Conservation (phyloP, 2,888 invertebrate species). For the Diloba caeruleocephala region DNA sequence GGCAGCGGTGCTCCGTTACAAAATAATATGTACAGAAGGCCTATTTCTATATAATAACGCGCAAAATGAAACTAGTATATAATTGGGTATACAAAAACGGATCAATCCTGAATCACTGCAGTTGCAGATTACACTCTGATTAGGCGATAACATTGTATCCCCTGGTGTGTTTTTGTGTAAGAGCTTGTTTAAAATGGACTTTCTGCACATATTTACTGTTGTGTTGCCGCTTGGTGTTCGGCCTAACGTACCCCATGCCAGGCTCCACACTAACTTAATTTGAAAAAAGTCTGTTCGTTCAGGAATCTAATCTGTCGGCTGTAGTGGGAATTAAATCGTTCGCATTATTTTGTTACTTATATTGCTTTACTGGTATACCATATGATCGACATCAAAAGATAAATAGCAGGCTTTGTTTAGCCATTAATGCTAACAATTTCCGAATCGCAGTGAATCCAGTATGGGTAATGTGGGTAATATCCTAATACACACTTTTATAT, state of each 20-base stretch:
- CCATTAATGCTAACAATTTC: conserved; percentile 16
- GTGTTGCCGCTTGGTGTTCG: background rate
- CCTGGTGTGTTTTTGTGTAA: too few species aligned
- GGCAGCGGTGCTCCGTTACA: conserved; percentile 1
- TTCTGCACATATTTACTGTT: conserved; percentile 7
- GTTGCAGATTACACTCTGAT: too few species aligned
- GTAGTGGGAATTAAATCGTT: too few species aligned
- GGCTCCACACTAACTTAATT: conserved; percentile 18
- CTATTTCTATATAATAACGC: background rate
- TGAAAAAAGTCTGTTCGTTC: conserved; percentile 12
- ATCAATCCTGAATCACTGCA: too few species aligned
- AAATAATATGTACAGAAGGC: conserved; percentile 5
- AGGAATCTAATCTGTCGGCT: conserved; percentile 11
- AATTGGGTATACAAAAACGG: too few species aligned
- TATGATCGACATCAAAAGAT: too few species aligned
- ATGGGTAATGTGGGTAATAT: too few species aligned
- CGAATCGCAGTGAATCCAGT: conserved; percentile 8
- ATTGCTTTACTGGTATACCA: background rate
- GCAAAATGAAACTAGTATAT: too few species aligned
- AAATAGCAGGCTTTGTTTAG: too few species aligned
- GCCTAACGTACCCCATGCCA: conserved; percentile 1
- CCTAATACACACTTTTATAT: too few species aligned
- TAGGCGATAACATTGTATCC: too few species aligned
- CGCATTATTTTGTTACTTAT: too few species aligned
- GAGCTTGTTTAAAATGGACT: background rate